Evolutionary conservation across 1,140 invertebrate genomes (phyloP).

Genomic region (Drosophila parabipectinata): DNA sequence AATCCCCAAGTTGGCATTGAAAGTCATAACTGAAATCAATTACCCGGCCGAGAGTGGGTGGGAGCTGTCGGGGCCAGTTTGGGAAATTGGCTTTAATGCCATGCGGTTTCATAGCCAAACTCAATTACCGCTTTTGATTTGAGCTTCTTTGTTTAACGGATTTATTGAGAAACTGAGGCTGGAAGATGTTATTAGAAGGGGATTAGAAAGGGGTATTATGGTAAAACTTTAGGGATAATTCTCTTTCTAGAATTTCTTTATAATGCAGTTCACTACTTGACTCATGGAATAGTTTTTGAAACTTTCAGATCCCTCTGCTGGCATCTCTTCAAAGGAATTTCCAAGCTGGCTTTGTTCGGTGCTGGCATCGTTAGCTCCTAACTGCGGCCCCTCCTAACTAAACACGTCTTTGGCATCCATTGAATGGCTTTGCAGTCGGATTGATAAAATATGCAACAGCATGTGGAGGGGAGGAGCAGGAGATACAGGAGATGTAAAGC

Average conservation of each 20-base stretch:
- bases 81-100: slow-evolving; percentile 44
- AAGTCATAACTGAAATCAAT: slow-evolving; percentile 57
- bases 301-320: not conserved
- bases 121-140: slow-evolving; percentile 33
- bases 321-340: not conserved
- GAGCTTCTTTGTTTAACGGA: slow-evolving; percentile 18
- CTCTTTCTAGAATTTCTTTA: no score
- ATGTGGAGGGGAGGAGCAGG: slow-evolving; percentile 6
- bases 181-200: not conserved
- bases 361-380: slow-evolving; percentile 11
- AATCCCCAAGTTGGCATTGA: slow-evolving; percentile 25
- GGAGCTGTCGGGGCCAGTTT: slow-evolving; percentile 26
- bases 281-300: not conserved
- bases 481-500: not conserved
- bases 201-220: not conserved
- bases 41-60: slow-evolving; percentile 2
- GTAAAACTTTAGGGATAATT: no score
- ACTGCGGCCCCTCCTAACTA: slow-evolving; percentile 5
- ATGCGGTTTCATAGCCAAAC: slow-evolving; percentile 44
- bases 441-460: slow-evolving; percentile 56
- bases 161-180: slow-evolving; percentile 15
- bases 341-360: not conserved
- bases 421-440: slow-evolving; percentile 48
- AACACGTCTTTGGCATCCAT: slow-evolving; percentile 28
- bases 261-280: no score